Base-by-base conservation (phyloP, 2,888 invertebrate species). In the Minunthozetes semirufus region DNA sequence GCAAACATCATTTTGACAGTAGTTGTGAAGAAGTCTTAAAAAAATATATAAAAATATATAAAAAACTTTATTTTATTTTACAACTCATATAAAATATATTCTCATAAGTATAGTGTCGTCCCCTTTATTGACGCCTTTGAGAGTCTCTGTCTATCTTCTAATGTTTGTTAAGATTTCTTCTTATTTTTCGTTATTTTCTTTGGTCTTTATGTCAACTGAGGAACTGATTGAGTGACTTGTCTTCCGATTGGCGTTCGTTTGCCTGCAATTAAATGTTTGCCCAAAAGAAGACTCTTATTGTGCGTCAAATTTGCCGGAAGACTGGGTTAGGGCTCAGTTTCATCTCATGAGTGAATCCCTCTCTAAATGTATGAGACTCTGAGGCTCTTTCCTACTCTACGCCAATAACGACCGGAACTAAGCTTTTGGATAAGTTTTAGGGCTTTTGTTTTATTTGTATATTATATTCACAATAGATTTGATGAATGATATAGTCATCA, bases 401-500 rank as follows among this genome's bases (percentile, higher is more conserved):
- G 15, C 63, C 15, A 63, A 63, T 33, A 63, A 63, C 63, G 63
- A 63, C 63, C 63, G 63, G 63, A 63, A 63, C 63, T 63, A 63
- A 63, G 63, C 63, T 63, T 63, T 63, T 63, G 29, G 33, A 63
- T 63, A 63, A 63, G 63, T 63, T 63, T 59, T 59, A 25, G 63
- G 25, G 63, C 63, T 63, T 63, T 63, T 63, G 63, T 63, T 63
- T 63, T 63, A 63, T 63, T 33, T 63, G 27, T 59, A 59, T 63
- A 38, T 61, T 27, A 63, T 63, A 63, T 63, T 63, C 63, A 63
- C 63, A 63, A 33, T 63, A 63, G 4, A 27, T 63, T 17, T 63
- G 63, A 63, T 63, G 63, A 63, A 63, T 63, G 63, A 63, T 63
- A 13, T 63, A 33, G 33, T 63, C 29, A 63, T 63, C 33, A 63